Evolutionary conservation across 2,888 invertebrate genomes (phyloP).

Genomic region (Spilosoma lubricipeda): DNA sequence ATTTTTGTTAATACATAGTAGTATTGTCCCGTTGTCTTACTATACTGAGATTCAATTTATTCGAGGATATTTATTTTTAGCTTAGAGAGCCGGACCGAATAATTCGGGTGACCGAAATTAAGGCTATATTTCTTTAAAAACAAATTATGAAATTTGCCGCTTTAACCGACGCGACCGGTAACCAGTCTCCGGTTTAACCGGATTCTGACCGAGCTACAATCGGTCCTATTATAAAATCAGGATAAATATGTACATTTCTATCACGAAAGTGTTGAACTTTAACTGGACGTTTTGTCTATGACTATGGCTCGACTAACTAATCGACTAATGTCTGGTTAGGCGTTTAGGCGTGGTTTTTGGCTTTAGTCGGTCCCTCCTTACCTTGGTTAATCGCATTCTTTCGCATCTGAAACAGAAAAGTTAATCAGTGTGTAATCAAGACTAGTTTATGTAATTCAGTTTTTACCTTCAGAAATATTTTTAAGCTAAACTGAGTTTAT

Average conservation of each 20-base stretch:
- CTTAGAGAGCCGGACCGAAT: not conserved
- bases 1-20: not conserved
- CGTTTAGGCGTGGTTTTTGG: slow-evolving; percentile 61
- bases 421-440: not conserved
- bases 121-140: not conserved
- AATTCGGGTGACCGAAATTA: not conserved
- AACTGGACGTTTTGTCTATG: slow-evolving; percentile 21
- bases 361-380: slow-evolving; percentile 70
- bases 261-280: slow-evolving; percentile 20
- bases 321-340: slow-evolving; percentile 42
- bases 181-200: slow-evolving; percentile 14
- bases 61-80: not conserved
- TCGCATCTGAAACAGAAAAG: slow-evolving; percentile 70
- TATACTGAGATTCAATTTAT: not conserved
- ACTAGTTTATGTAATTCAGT: not conserved
- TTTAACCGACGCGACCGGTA: slow-evolving; percentile 10
- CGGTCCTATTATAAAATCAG: slow-evolving; percentile 4
- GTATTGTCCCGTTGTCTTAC: not conserved
- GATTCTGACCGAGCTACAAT: slow-evolving; percentile 11
- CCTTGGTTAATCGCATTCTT: slow-evolving; percentile 75
- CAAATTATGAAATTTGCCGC: not conserved
- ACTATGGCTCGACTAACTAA: slow-evolving; percentile 16
- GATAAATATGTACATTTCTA: slow-evolving; percentile 18
- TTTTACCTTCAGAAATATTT: not conserved
- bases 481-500: no score